Conservation (phyloP, 2,113 vertebrate species). For the Lepus timidus region DNA sequence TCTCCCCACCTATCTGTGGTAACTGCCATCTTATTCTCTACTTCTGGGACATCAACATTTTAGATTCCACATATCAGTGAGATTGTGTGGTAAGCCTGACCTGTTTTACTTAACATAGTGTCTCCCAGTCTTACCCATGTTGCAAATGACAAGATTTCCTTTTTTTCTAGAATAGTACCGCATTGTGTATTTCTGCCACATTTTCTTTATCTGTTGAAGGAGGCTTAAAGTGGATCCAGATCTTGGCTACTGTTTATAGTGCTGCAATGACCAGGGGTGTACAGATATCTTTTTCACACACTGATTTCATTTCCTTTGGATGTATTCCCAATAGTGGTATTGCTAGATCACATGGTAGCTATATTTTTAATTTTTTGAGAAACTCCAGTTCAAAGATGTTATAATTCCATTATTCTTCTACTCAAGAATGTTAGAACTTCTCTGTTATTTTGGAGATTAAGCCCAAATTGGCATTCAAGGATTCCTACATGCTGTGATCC, state of each 20-base stretch:
- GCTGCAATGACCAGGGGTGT: no score
- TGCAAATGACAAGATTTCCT: background rate
- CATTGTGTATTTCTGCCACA: background rate
- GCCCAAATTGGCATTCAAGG: background rate
- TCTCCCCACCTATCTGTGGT: background rate
- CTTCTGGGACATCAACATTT: background rate
- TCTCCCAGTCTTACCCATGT: no score
- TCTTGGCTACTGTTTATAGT: background rate
- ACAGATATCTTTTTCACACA: no score
- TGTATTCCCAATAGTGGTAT: no score
- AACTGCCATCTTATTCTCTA: no score
- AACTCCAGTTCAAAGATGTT: background rate
- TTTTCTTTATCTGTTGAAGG: background rate
- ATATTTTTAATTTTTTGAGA: background rate
- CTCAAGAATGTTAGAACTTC: conserved; percentile 46
- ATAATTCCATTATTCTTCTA: background rate
- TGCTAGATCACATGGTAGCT: no score
- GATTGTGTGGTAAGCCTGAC: background rate
- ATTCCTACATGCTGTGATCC: background rate
- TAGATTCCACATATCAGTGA: background rate
- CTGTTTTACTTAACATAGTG: background rate
- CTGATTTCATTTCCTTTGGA: no score
- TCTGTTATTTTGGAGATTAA: conserved; percentile 37
- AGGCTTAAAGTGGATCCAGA: background rate
- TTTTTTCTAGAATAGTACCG: background rate